Evolutionary conservation across 1,140 invertebrate genomes (phyloP), one percentile per base, ranked within the genome.

Genomic region (Harlomillsia oculata): DNA sequence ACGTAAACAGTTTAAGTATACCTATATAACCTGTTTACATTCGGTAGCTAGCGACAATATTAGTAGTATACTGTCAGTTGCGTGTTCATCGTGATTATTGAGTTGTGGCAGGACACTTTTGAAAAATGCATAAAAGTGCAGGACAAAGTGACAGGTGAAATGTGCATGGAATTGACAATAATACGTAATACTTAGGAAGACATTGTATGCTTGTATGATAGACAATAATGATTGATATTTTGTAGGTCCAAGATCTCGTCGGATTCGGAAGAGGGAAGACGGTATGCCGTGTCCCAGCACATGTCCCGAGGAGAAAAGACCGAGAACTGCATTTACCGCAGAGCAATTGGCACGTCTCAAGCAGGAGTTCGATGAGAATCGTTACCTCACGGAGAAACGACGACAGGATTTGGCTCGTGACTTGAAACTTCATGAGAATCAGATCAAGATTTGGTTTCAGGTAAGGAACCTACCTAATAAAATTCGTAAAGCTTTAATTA

Each of bases 271-370:
- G 39, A 44, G n/a, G 14, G 54, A 50, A 6, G 56, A 25, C 23
- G 48, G 21, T 43, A 25, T n/a, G 2, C 20, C n/a, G 1, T 20
- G 21, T 43, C 26, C 29, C 28, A n/a, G 28, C 9, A 26, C 29
- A 13, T n/a, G 11, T 8, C 30, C 81, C 30, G 90, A 96, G 66
- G 92, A 97, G 70, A 99, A 99, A 72, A 75, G 96, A 65, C 95
- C 96, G 0, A 75, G 96, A 50, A 99, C 96, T 14, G 95, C 96
- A 3, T 99, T 99, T 75, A 96, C 91, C 60, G 85, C 85, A 14
- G 89, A 96, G 39, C 96, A 99, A 72, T 75, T 99, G 64, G 82
- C 86, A 2, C 80, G 89, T 65, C 74, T 99, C 52, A 96, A 95
- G 67, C 80, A 85, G 66, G 95, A 99, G 72, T 99, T 99, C 72